A percentile compares a stretch with the other conserved stretches of the same genome.
These are phyloP conservation scores for Epistrophella euchroma DNA, from an alignment of 2,888 invertebrate genomes.

Conservation along the genomic window DNA sequence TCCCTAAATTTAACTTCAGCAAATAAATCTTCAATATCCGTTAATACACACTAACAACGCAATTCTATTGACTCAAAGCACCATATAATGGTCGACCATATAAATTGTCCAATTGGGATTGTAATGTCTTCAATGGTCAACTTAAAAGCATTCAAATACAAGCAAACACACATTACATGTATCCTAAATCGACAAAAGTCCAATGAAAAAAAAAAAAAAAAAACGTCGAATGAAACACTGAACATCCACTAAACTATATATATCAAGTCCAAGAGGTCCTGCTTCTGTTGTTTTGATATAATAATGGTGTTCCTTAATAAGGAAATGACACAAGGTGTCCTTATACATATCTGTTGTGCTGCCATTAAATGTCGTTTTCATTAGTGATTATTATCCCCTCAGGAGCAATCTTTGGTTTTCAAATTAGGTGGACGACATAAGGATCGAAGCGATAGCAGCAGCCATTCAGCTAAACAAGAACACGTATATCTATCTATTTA, in stretches of 20 bases:
- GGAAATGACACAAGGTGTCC: conserved; percentile 76
- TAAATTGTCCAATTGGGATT: conserved; percentile 71
- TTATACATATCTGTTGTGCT: conserved; percentile 62
- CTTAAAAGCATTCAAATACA: conserved; percentile 20
- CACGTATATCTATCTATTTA: neutral
- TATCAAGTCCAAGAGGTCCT: conserved; percentile 4
- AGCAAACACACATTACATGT: neutral
- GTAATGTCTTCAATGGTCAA: conserved; percentile 69
- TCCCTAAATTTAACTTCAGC: conserved; percentile 42
- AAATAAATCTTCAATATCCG: conserved; percentile 72
- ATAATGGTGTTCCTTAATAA: conserved; percentile 72
- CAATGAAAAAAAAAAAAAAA: conserved; percentile 47
- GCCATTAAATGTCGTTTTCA: conserved; percentile 76
- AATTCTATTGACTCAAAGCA: conserved; percentile 70
- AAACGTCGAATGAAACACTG: conserved; percentile 62
- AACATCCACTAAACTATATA: neutral
- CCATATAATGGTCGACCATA: conserved; percentile 59
- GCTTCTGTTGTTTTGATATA: conserved; percentile 58
- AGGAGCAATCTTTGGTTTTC: conserved; percentile 76
- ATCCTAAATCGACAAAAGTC: conserved; percentile 43
- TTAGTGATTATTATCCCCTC: conserved; percentile 75
- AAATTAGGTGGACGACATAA: conserved; percentile 72
- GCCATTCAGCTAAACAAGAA: conserved; percentile 22
- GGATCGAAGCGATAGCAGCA: conserved; percentile 44
- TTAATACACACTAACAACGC: conserved; percentile 68